Conservation (phyloP, 2,888 invertebrate genomes). For the Orchesella flavescens region DNA sequence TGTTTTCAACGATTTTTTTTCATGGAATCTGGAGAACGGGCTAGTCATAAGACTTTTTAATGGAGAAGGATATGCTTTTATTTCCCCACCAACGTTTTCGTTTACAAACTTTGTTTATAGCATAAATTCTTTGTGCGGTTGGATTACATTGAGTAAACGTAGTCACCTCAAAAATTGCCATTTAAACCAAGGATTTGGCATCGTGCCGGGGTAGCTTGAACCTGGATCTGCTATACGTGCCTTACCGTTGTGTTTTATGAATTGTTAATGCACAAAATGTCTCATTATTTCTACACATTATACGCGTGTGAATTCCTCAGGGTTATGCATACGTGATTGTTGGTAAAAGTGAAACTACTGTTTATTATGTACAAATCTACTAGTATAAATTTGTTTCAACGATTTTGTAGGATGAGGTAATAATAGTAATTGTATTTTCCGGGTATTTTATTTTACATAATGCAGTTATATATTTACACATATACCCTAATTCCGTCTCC, state of each 20-base stretch:
- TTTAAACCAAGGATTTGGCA: constrained; percentile 31
- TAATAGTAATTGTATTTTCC: no score
- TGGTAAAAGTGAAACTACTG: no score
- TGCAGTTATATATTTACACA: no score
- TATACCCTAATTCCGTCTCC: no score
- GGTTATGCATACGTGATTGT: not conserved
- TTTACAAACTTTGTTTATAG: not conserved
- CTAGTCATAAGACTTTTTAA: not conserved
- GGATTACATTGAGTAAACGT: not conserved
- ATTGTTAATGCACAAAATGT: not conserved
- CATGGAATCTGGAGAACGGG: not conserved
- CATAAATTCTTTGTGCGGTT: not conserved
- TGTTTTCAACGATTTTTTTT: not conserved
- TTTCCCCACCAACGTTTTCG: not conserved
- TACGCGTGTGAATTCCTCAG: not conserved
- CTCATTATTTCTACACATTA: not conserved
- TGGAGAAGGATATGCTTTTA: not conserved
- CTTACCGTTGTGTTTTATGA: not conserved
- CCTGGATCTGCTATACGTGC: not conserved
- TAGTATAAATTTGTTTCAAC: not conserved
- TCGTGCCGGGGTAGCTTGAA: constrained; percentile 20
- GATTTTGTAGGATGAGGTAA: not conserved
- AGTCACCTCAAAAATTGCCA: not conserved
- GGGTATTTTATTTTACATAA: no score
- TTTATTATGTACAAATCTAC: no score